phyloP scores from a whole-genome alignment of 2,113 vertebrate species.

The Physeter macrocephalus region DNA sequence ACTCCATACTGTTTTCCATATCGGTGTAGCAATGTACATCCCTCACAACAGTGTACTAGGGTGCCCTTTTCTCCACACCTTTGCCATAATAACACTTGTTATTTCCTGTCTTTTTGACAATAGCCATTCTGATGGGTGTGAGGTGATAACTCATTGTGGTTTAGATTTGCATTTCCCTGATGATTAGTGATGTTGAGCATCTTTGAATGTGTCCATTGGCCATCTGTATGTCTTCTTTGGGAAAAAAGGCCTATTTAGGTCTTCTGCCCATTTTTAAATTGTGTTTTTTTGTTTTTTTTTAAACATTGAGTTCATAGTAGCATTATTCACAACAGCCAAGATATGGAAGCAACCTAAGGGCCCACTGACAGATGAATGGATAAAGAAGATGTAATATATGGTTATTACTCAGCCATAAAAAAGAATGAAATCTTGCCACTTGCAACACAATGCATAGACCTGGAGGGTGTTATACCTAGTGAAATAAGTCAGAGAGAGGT shows the following conservation, averaged over 20 bases:
- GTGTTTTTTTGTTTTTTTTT: too few relatives aligned
- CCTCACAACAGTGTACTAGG: not conserved
- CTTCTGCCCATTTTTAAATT: too few relatives aligned
- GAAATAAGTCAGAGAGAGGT: not conserved
- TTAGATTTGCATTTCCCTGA: not conserved
- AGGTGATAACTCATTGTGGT: not conserved
- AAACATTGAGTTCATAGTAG: too few relatives aligned
- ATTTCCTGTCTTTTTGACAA: not conserved
- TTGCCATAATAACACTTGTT: not conserved
- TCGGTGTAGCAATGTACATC: not conserved
- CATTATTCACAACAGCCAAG: too few relatives aligned
- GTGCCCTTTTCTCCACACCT: not conserved
- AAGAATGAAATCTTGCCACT: not conserved
- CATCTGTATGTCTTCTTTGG: not conserved
- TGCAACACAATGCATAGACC: not conserved
- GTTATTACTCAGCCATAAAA: not conserved
- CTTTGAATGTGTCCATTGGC: not conserved
- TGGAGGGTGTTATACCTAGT: not conserved
- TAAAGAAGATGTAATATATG: not conserved
- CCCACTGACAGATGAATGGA: not conserved
- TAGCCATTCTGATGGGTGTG: not conserved
- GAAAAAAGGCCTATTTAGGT: too few relatives aligned
- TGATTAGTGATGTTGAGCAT: not conserved
- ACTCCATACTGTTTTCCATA: not conserved
- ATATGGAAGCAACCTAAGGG: not conserved